Evolutionary conservation across 2,113 vertebrate species (phyloP).

Genomic region (Daphoenositta chrysoptera): DNA sequence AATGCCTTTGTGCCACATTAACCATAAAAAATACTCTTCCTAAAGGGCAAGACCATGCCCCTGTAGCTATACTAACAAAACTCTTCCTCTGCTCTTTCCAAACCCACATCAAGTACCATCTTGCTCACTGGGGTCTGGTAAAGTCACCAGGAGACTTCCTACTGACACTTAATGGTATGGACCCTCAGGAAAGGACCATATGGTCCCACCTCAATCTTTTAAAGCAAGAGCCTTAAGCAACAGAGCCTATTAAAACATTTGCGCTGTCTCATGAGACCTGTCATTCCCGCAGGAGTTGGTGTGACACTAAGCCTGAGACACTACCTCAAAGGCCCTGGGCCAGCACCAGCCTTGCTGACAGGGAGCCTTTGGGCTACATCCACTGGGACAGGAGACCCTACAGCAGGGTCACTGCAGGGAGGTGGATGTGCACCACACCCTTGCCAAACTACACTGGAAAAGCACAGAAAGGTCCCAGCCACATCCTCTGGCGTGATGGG

Average conservation of each 20-base stretch:
- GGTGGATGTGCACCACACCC: not conserved
- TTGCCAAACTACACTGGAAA: conserved; percentile 18
- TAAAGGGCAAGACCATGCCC: not conserved
- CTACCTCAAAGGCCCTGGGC: not conserved
- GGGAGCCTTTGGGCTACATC: not conserved
- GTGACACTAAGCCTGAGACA: not conserved
- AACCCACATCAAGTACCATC: not conserved
- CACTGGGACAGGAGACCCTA: not conserved
- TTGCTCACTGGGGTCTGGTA: not conserved
- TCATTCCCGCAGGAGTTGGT: not conserved
- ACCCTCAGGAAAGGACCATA: not conserved
- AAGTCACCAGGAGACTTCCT: not conserved
- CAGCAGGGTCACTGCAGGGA: not conserved
- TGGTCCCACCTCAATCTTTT: not conserved
- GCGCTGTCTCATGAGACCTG: not conserved
- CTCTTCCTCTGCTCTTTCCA: not conserved
- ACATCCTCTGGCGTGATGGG: conserved; percentile 15
- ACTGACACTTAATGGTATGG: not conserved
- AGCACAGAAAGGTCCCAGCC: conserved; percentile 1
- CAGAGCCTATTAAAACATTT: conserved; percentile 5
- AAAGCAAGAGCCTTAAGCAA: not conserved
- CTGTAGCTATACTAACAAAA: not conserved
- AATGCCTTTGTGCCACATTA: not conserved
- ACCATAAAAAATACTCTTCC: not conserved
- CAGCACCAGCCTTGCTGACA: rapidly evolving